Evolutionary conservation across 2,888 invertebrate species (phyloP).

Genomic region (Harmothoe impar): DNA sequence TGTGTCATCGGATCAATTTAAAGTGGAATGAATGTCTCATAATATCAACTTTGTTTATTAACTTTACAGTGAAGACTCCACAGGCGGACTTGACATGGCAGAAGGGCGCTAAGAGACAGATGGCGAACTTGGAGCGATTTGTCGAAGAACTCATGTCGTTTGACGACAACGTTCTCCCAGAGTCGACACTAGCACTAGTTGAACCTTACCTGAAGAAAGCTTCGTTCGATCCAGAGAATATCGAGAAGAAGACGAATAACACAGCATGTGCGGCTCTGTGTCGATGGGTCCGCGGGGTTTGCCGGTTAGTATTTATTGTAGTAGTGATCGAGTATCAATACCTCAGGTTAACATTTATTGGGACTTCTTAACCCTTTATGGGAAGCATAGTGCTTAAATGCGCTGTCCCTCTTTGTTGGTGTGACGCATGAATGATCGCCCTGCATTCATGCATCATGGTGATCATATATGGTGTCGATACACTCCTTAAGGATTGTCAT

Average conservation of each 20-base stretch:
- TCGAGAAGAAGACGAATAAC: constrained; percentile 79
- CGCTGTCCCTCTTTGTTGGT: too few relatives aligned
- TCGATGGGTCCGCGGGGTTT: constrained; percentile 82
- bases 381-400: too few relatives aligned
- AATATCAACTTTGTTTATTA: too few relatives aligned
- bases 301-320: constrained; percentile 75
- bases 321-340: too few relatives aligned
- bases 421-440: too few relatives aligned
- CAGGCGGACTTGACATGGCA: constrained; percentile 83
- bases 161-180: constrained; percentile 82
- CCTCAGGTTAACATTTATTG: neutral
- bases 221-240: constrained; percentile 79
- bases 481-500: too few relatives aligned
- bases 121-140: constrained; percentile 83
- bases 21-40: too few relatives aligned
- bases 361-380: too few relatives aligned
- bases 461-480: too few relatives aligned
- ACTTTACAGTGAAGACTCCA: constrained; percentile 80
- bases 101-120: constrained; percentile 83
- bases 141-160: constrained; percentile 83
- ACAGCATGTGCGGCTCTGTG: constrained; percentile 82
- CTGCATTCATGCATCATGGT: too few relatives aligned
- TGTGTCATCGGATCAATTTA: too few relatives aligned
- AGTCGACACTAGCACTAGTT: constrained; percentile 80
- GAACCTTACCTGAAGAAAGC: constrained; percentile 82